Evolutionary conservation across 1,140 invertebrate species (phyloP).

Genomic region (Diuraphis noxia): DNA sequence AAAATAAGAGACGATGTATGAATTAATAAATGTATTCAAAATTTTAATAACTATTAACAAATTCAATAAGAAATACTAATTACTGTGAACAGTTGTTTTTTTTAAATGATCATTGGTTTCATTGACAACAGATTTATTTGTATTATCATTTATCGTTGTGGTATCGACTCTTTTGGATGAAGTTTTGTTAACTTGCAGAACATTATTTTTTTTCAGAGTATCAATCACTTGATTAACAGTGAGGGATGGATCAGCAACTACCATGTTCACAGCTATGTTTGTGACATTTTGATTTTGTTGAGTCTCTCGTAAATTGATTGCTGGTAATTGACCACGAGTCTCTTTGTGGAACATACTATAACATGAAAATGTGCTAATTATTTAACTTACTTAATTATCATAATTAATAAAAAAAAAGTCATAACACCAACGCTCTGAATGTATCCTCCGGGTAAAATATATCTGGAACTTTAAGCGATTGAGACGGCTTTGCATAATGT

Average conservation of each 20-base stretch:
- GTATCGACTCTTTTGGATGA: neutral
- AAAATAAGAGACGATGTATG: neutral
- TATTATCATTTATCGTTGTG: neutral
- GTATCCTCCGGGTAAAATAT: constrained; percentile 88
- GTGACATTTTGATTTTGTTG: neutral
- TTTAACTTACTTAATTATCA: neutral
- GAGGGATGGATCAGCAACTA: neutral
- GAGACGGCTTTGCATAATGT: constrained; percentile 67
- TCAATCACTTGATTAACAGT: neutral
- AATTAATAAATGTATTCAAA: neutral
- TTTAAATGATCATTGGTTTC: neutral
- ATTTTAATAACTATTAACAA: constrained; percentile 6
- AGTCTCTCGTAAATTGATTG: neutral
- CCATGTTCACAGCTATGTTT: constrained; percentile 1
- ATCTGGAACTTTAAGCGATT: constrained; percentile 65
- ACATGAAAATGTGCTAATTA: neutral
- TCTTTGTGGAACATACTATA: constrained; percentile 32
- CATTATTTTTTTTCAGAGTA: neutral
- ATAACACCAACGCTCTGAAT: constrained; percentile 68
- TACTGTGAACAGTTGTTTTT: neutral
- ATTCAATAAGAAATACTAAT: neutral
- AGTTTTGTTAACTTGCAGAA: constrained; percentile 1
- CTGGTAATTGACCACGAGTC: neutral
- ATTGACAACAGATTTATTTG: neutral
- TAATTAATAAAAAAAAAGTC: neutral